Conservation (phyloP, 2,113 vertebrate species). For the Aphelocoma coerulescens region DNA sequence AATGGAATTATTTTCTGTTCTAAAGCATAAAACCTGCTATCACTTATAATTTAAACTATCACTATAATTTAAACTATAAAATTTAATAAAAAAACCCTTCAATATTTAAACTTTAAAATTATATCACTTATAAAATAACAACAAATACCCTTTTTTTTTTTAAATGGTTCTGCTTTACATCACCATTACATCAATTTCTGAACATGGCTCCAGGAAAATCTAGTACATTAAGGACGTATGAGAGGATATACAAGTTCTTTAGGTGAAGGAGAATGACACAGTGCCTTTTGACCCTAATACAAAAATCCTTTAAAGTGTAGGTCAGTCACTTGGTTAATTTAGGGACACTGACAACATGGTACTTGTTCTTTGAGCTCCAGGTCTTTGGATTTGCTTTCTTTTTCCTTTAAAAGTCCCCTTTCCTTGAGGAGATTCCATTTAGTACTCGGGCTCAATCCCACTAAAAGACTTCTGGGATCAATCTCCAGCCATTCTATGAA, state of each 20-base stretch:
- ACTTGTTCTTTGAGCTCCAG: background rate
- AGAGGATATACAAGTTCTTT: conserved; percentile 5
- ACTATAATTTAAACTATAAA: too few relatives aligned
- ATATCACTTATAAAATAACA: background rate
- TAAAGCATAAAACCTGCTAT: background rate
- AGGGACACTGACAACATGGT: background rate
- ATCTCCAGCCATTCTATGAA: background rate
- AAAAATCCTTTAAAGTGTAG: background rate
- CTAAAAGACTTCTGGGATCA: background rate
- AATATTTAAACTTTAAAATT: too few relatives aligned
- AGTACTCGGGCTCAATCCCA: background rate
- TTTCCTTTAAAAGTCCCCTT: background rate
- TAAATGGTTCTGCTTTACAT: background rate
- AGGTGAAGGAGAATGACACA: background rate
- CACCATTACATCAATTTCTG: background rate
- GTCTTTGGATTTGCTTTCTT: background rate
- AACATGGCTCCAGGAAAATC: background rate
- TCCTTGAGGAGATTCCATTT: background rate
- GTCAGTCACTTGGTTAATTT: background rate
- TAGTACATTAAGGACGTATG: conserved; percentile 14
- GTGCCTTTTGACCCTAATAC: background rate
- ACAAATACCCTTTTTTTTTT: background rate
- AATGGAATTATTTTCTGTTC: background rate
- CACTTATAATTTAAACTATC: background rate
- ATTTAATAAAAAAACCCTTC: too few relatives aligned